phyloP scores from a whole-genome alignment of 2,888 invertebrate species.

The Scelioninae gen. 1 region DNA sequence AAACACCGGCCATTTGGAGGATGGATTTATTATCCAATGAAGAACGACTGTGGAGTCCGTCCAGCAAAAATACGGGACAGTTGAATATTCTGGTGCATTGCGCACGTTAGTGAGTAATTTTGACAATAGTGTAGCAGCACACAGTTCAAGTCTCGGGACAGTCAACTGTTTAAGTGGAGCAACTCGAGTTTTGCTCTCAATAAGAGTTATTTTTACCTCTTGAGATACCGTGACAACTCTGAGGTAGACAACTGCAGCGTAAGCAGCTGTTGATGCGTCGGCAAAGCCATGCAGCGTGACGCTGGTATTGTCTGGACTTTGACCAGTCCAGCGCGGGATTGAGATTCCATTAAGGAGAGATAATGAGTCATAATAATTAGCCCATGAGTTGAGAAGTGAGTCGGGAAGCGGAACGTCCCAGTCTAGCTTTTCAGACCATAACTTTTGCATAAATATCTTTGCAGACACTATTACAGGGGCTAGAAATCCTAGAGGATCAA shows the following conservation, averaged over 20 bases:
- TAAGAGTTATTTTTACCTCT: background rate
- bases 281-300: conserved; percentile 1
- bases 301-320: background rate
- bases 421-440: background rate
- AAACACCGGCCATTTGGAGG: too few species aligned
- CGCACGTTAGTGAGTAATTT: background rate
- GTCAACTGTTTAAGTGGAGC: too few species aligned
- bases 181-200: background rate
- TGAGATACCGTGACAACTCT: too few species aligned
- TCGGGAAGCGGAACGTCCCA: background rate
- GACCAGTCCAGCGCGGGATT: background rate
- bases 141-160: background rate
- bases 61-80: background rate
- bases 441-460: conserved; percentile 1
- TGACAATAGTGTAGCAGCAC: background rate
- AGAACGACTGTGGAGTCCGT: background rate
- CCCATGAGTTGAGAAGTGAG: background rate
- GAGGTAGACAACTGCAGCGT: background rate
- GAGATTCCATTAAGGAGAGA: background rate
- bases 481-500: background rate
- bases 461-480: background rate
- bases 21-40: background rate
- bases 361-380: background rate
- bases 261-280: background rate
- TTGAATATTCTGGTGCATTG: too few species aligned